phyloP scores from a whole-genome alignment of 2,888 invertebrate species.

The Lomographa bimaculata region DNA sequence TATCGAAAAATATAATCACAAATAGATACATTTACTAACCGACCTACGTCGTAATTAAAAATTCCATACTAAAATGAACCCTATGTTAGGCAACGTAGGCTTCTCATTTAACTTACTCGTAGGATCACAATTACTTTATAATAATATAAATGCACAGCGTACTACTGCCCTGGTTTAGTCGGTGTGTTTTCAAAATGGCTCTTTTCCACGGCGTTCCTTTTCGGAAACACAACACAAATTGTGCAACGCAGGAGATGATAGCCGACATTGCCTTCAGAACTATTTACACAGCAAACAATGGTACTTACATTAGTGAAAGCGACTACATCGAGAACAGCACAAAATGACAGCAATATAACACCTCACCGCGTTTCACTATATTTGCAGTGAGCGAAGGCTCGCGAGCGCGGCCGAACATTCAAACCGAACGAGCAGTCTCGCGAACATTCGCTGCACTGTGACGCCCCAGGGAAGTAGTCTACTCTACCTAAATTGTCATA shows the following conservation, averaged over 20 bases:
- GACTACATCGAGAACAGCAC: conserved; percentile 20
- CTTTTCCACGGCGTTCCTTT: conserved; percentile 92
- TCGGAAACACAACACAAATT: conserved; percentile 94
- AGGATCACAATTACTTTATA: conserved; percentile 54
- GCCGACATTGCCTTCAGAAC: conserved; percentile 36
- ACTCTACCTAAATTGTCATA: conserved; percentile 63
- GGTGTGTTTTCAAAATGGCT: conserved; percentile 95
- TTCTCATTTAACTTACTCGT: conserved; percentile 62
- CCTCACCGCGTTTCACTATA: conserved; percentile 51
- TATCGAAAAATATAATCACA: conserved; percentile 73
- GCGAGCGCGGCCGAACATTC: conserved; percentile 17
- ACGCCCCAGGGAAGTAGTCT: conserved; percentile 68
- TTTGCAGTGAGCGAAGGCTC: conserved; percentile 68
- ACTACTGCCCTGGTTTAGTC: conserved; percentile 79
- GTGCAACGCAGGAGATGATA: conserved; percentile 66
- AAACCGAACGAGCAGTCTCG: conserved; percentile 34
- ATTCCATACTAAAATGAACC: conserved; percentile 43
- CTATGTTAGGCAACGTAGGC: conserved; percentile 62
- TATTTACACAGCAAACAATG: conserved; percentile 39
- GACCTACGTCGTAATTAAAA: conserved; percentile 57
- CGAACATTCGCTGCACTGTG: conserved; percentile 64
- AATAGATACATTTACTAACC: conserved; percentile 59
- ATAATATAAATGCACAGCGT: conserved; percentile 71
- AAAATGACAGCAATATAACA: conserved; percentile 31
- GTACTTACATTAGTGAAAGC: conserved; percentile 24